phyloP scores from a whole-genome alignment of 2,113 vertebrate genomes.

The Prionailurus bengalensis region DNA sequence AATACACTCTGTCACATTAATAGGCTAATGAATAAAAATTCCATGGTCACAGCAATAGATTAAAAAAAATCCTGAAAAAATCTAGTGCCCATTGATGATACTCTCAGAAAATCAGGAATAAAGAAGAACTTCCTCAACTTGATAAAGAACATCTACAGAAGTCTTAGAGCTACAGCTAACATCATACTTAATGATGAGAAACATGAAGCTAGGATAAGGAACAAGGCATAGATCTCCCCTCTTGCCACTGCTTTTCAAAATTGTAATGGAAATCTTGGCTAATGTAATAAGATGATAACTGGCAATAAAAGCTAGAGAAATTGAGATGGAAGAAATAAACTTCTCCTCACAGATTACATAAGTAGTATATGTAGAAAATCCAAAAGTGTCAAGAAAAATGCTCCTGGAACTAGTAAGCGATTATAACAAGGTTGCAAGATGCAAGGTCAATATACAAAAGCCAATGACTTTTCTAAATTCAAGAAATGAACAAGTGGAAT shows the following conservation, averaged over 20 bases:
- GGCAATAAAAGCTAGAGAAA: neutral
- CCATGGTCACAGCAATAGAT: neutral
- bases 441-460: neutral
- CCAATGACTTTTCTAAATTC: neutral
- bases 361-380: neutral
- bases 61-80: neutral
- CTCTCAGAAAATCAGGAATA: neutral
- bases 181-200: neutral
- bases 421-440: neutral
- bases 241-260: neutral
- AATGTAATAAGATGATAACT: neutral
- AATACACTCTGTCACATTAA: neutral
- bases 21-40: neutral
- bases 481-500: neutral
- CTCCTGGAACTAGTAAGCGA: neutral
- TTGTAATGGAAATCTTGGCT: neutral
- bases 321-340: neutral
- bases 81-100: neutral
- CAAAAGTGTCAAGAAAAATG: neutral
- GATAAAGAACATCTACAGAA: neutral
- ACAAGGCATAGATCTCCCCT: neutral
- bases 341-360: neutral
- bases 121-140: neutral
- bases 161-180: neutral
- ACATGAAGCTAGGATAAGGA: neutral